A percentile compares a stretch with the other conserved stretches of the same genome.
These are phyloP conservation scores for Darevskia nairensis DNA, from an alignment of 2,797 vertebrate species.

Conservation along the genomic window DNA sequence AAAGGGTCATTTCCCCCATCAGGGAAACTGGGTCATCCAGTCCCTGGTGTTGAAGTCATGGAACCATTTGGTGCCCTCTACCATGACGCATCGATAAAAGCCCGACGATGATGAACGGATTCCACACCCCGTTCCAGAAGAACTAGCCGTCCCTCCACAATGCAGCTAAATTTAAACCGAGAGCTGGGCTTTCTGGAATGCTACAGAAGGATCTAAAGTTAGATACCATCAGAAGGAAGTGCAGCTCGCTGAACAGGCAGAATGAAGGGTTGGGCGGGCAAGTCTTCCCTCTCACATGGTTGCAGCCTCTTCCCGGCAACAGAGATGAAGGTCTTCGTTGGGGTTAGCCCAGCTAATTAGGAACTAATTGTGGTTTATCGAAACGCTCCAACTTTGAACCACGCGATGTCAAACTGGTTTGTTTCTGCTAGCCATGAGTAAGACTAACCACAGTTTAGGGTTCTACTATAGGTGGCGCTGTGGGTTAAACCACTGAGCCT, in stretches of 20 bases:
- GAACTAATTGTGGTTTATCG: too few relatives aligned
- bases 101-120: constrained; percentile 13
- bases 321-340: background rate
- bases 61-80: constrained; percentile 38
- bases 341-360: too few relatives aligned
- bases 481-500: too few relatives aligned
- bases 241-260: background rate
- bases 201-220: constrained; percentile 71
- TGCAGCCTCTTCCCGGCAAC: background rate
- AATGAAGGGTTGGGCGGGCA: background rate
- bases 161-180: constrained; percentile 78
- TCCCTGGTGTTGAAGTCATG: accelerated
- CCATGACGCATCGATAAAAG: constrained; percentile 55
- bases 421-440: too few relatives aligned
- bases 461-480: too few relatives aligned
- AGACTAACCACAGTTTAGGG: too few relatives aligned
- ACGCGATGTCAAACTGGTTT: too few relatives aligned
- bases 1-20: background rate
- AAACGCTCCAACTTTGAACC: too few relatives aligned
- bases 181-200: constrained; percentile 73
- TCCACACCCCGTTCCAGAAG: constrained; percentile 13
- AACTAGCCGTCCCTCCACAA: constrained; percentile 58
- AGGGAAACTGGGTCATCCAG: constrained; percentile 11
- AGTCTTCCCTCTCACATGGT: constrained; percentile 9
- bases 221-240: accelerated